A percentile compares a stretch with the other conserved stretches of the same genome.
phyloP scores from a whole-genome alignment of 2,113 vertebrate species.

The Eurystomus gularis region DNA sequence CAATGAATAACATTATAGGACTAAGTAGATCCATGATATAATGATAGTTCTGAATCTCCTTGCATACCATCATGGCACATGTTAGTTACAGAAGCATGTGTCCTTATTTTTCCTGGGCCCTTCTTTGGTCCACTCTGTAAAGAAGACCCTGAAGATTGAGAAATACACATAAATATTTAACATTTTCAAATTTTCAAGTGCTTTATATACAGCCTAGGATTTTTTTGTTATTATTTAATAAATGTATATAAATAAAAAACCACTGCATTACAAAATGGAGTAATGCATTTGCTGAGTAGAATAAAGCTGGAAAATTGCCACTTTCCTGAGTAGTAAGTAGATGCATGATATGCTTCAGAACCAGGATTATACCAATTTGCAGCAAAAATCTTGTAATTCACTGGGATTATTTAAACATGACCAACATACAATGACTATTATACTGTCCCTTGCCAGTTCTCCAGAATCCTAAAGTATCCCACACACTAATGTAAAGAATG shows the following conservation, averaged over 20 bases:
- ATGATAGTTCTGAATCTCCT: not conserved
- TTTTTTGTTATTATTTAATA: not conserved
- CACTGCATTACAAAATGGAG: not conserved
- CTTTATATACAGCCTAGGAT: not conserved
- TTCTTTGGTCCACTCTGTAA: not conserved
- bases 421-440: not conserved
- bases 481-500: not conserved
- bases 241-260: not conserved
- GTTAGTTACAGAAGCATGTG: not conserved
- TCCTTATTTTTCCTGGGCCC: not conserved
- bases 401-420: not conserved
- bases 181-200: not conserved
- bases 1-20: not conserved
- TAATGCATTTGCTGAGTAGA: not conserved
- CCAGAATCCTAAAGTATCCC: not conserved
- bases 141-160: not conserved
- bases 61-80: not conserved
- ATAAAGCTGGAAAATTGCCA: not conserved
- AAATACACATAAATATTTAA: not conserved
- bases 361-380: not conserved
- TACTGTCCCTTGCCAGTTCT: not conserved
- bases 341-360: not conserved
- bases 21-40: not conserved
- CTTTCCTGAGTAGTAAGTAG: not conserved
- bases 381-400: not conserved